phyloP scores from a whole-genome alignment of 2,797 vertebrate species.

The Sardinella longiceps region DNA sequence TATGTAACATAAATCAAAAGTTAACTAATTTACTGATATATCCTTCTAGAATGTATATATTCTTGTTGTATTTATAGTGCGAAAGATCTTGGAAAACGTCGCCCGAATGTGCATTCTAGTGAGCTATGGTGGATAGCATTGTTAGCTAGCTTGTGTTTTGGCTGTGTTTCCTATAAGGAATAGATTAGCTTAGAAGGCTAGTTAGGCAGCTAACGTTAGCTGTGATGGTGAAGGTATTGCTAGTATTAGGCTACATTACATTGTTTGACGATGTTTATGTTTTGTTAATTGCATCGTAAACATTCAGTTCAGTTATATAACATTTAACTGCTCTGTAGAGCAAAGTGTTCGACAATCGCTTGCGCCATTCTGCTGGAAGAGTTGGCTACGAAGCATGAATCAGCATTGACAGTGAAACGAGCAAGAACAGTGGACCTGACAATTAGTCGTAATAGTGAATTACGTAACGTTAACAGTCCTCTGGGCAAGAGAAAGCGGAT shows the following conservation, averaged over 20 bases:
- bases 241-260: background rate
- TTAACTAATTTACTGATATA: background rate
- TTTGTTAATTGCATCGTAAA: background rate
- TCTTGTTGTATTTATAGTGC: background rate
- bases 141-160: background rate
- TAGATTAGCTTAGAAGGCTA: background rate
- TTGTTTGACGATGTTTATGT: background rate
- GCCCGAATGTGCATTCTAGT: background rate
- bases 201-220: background rate
- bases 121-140: background rate
- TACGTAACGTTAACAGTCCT: background rate
- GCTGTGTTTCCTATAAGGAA: background rate
- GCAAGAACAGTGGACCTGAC: background rate
- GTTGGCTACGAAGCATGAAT: constrained; percentile 7
- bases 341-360: background rate
- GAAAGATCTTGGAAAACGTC: background rate
- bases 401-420: background rate
- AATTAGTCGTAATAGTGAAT: background rate
- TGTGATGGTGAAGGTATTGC: background rate
- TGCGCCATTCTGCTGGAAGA: background rate
- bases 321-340: background rate
- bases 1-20: background rate
- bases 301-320: background rate
- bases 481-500: background rate
- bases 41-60: too few species aligned